Conservation (phyloP, 2,113 vertebrate genomes). For the Tyrannus savana region DNA sequence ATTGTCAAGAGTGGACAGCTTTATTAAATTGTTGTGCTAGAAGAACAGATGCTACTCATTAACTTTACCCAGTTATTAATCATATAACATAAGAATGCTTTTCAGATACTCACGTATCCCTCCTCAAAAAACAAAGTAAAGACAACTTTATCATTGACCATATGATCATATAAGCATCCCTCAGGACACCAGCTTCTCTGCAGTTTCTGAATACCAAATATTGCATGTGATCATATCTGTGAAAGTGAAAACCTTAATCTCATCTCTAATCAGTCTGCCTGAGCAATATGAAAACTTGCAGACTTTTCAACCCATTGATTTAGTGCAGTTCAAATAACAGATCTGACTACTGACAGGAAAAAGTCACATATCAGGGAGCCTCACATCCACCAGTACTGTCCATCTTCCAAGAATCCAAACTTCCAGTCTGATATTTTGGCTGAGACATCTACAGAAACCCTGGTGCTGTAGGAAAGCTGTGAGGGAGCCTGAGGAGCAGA, state of each 20-base stretch:
- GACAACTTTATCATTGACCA: background rate
- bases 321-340: background rate
- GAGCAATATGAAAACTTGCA: background rate
- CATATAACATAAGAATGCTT: background rate
- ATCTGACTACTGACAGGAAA: background rate
- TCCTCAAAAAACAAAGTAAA: background rate
- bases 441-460: background rate
- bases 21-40: background rate
- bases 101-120: background rate
- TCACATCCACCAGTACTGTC: background rate
- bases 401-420: background rate
- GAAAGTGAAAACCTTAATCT: background rate
- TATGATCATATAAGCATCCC: background rate
- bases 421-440: no score
- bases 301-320: background rate
- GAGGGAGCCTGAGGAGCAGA: background rate
- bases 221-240: background rate
- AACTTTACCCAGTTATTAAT: background rate
- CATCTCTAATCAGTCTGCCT: background rate
- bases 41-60: conserved; percentile 4
- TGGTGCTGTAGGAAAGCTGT: background rate
- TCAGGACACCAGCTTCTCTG: background rate
- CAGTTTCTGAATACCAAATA: background rate
- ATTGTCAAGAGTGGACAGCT: background rate
- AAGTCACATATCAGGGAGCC: background rate